Conservation (phyloP, 1,140 invertebrate genomes). For the Drosophila nebulosa region DNA sequence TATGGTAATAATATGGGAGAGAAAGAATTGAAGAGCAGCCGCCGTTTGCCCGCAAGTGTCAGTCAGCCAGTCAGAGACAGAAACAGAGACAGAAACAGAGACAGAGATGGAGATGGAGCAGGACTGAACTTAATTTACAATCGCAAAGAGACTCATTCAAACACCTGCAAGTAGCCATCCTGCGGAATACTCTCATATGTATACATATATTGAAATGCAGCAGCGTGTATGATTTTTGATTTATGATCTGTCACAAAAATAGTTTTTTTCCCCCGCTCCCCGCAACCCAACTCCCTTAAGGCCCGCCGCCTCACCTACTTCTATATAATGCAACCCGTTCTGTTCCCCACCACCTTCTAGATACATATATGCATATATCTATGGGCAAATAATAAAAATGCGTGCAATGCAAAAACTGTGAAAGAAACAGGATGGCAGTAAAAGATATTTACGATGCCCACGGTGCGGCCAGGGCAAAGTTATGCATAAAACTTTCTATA, state of each 20-base stretch:
- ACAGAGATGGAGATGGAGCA: not conserved
- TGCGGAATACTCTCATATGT: conserved; percentile 10
- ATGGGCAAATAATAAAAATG: conserved; percentile 38
- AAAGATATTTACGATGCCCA: conserved; percentile 77
- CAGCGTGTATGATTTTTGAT: conserved; percentile 74
- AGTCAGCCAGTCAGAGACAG: conserved; percentile 15
- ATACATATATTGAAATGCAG: conserved; percentile 53
- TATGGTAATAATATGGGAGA: conserved; percentile 11
- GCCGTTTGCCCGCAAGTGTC: conserved; percentile 27
- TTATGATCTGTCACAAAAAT: conserved; percentile 80
- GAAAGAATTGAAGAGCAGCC: conserved; percentile 33
- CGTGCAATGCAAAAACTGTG: conserved; percentile 39
- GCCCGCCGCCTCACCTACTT: not conserved
- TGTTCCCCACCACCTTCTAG: too few relatives aligned
- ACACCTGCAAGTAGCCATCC: conserved; percentile 61
- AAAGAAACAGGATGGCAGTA: conserved; percentile 68
- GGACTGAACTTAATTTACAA: conserved; percentile 71
- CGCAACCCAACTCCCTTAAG: conserved; percentile 3
- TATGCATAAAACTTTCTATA: conserved; percentile 79
- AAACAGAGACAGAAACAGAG: too few relatives aligned
- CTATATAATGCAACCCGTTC: not conserved
- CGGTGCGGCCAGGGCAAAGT: conserved; percentile 56
- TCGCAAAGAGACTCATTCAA: conserved; percentile 59
- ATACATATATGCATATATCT: not conserved
- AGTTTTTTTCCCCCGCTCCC: conserved; percentile 46